Percentiles rank a stretch among this genome's conserved stretches.
Conservation (phyloP, 2,113 vertebrate genomes). For the Halichoeres trimaculatus region DNA sequence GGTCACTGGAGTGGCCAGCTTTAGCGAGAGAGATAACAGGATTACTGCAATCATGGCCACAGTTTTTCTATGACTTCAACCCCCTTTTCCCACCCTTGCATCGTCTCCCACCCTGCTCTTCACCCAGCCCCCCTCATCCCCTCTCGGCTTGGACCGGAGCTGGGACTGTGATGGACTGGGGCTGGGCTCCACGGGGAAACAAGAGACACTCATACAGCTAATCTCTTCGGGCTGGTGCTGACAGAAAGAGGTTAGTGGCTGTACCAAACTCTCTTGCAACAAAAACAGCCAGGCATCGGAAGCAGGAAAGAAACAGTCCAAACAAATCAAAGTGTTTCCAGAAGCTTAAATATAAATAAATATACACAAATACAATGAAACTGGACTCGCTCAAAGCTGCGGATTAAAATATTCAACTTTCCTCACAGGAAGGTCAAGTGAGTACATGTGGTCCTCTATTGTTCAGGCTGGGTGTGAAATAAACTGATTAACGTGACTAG, state of each 20-base stretch:
- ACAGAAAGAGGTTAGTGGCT: slow-evolving; percentile 84
- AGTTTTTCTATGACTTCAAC: slow-evolving; percentile 74
- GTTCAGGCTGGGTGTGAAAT: slow-evolving; percentile 38
- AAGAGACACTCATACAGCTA: slow-evolving; percentile 81
- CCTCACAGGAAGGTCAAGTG: slow-evolving; percentile 64
- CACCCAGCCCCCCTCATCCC: slow-evolving; percentile 57
- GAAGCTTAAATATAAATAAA: slow-evolving; percentile 6
- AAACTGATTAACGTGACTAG: slow-evolving; percentile 66
- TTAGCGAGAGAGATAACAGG: slow-evolving; percentile 86
- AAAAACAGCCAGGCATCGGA: slow-evolving; percentile 43
- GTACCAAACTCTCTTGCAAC: slow-evolving; percentile 65
- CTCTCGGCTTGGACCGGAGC: slow-evolving; percentile 66
- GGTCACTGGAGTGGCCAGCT: slow-evolving; percentile 84
- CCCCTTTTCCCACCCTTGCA: slow-evolving; percentile 44
- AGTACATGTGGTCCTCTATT: slow-evolving; percentile 46
- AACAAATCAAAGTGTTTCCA: slow-evolving; percentile 67
- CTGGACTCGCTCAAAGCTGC: slow-evolving; percentile 37
- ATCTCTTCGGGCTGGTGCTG: slow-evolving; percentile 81
- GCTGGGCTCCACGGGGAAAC: slow-evolving; percentile 76
- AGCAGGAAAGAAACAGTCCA: slow-evolving; percentile 18
- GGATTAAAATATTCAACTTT: slow-evolving; percentile 42
- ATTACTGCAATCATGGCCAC: slow-evolving; percentile 83
- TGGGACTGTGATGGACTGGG: slow-evolving; percentile 76
- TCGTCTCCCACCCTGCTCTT: slow-evolving; percentile 30
- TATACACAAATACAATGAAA: slow-evolving; percentile 17